Percentiles rank a stretch among this genome's conserved stretches.
phyloP scores from a whole-genome alignment of 1,140 invertebrate genomes.

The Sycobia sp. region DNA sequence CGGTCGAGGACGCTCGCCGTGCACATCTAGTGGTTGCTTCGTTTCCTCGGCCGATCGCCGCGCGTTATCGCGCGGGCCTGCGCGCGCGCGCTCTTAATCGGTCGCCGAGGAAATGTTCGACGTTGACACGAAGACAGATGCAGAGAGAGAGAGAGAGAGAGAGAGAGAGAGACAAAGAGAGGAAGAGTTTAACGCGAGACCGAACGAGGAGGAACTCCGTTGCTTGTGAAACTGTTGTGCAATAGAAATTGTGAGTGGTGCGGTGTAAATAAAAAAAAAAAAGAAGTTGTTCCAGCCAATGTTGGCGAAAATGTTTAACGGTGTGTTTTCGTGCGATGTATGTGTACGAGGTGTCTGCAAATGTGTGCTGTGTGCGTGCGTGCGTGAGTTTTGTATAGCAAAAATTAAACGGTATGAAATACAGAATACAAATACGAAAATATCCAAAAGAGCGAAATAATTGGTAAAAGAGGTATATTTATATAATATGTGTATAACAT shows the following conservation, averaged over 20 bases:
- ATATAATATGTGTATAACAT: too few relatives aligned
- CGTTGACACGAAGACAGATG: too few relatives aligned
- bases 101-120: too few relatives aligned
- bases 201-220: constrained; percentile 1
- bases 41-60: too few relatives aligned
- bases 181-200: constrained; percentile 19
- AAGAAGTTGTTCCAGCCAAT: constrained; percentile 40
- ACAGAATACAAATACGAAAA: neutral
- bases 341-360: too few relatives aligned
- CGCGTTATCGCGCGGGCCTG: too few relatives aligned
- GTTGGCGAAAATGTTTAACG: constrained; percentile 37
- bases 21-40: constrained; percentile 58
- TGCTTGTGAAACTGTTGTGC: constrained; percentile 33
- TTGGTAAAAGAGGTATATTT: neutral
- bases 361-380: neutral
- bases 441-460: neutral
- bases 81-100: too few relatives aligned
- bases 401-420: neutral
- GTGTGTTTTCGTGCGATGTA: constrained; percentile 25
- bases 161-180: too few relatives aligned
- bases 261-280: constrained; percentile 28
- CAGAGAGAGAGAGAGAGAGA: too few relatives aligned
- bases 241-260: constrained; percentile 30
- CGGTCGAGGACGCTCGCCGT: constrained; percentile 65
- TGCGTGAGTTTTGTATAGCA: constrained; percentile 16